Evolutionary conservation across 2,113 vertebrate genomes (phyloP).

Genomic region (Melanotaenia duboulayi): DNA sequence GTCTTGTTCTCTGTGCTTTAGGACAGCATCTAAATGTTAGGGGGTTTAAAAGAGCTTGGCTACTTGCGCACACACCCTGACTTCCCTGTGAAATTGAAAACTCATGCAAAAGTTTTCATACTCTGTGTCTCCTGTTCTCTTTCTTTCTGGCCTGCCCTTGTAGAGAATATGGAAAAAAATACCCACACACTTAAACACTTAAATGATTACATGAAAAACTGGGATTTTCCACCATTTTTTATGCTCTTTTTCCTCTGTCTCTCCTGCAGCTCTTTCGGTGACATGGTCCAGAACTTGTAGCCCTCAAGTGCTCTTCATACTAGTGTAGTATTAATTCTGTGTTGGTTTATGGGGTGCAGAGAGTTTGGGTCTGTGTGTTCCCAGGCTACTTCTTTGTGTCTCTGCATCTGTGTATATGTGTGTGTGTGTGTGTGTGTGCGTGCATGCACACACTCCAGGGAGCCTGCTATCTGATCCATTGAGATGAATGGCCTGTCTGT

Average conservation of each 20-base stretch:
- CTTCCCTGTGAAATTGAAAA: slow-evolving; percentile 57
- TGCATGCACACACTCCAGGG: slow-evolving; percentile 29
- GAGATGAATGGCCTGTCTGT: slow-evolving; percentile 82
- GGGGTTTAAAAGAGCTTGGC: slow-evolving; percentile 45
- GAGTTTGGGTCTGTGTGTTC: slow-evolving; percentile 28
- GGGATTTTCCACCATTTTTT: slow-evolving; percentile 41
- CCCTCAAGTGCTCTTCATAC: slow-evolving; percentile 39
- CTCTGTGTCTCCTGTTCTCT: slow-evolving; percentile 11
- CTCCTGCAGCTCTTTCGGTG: slow-evolving; percentile 27
- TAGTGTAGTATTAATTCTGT: slow-evolving; percentile 38
- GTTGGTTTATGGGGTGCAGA: slow-evolving; percentile 35
- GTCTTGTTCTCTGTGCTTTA: slow-evolving; percentile 9
- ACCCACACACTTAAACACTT: slow-evolving; percentile 9
- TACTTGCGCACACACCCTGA: slow-evolving; percentile 27
- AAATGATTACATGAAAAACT: slow-evolving; percentile 7
- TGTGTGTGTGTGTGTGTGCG: slow-evolving; percentile 16
- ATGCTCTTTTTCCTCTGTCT: slow-evolving; percentile 1
- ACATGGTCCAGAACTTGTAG: slow-evolving; percentile 20
- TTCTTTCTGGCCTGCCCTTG: neutral
- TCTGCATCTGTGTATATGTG: slow-evolving; percentile 8
- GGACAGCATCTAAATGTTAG: slow-evolving; percentile 34
- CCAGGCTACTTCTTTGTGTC: slow-evolving; percentile 31
- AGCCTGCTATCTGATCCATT: slow-evolving; percentile 76
- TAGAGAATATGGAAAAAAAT: slow-evolving; percentile 43
- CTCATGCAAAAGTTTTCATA: slow-evolving; percentile 49